phyloP scores from a whole-genome alignment of 2,113 vertebrate genomes.

The Odocoileus virginianus region DNA sequence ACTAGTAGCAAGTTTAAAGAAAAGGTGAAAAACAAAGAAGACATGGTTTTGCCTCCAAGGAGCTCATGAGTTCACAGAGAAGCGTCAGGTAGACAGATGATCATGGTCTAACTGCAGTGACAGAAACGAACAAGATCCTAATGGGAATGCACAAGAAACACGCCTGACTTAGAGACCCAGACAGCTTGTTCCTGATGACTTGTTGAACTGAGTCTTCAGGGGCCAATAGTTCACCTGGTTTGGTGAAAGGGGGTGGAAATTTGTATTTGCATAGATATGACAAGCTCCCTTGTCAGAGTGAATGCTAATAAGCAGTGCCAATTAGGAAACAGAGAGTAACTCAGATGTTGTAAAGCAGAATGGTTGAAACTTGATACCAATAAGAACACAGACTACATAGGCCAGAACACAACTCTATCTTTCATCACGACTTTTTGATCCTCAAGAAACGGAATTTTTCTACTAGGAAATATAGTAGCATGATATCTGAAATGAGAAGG shows the following conservation, averaged over 20 bases:
- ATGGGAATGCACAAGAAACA: background rate
- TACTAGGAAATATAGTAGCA: background rate
- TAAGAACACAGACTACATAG: background rate
- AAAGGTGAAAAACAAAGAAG: constrained; percentile 9
- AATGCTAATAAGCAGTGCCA: constrained; percentile 7
- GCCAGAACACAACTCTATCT: background rate
- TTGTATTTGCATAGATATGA: background rate
- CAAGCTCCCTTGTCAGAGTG: background rate
- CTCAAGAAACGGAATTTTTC: background rate
- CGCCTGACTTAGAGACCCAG: background rate
- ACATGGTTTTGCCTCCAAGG: background rate
- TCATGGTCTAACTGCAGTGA: background rate
- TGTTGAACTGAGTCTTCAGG: background rate
- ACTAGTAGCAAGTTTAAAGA: background rate
- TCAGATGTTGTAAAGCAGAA: constrained; percentile 4
- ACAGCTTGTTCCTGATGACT: background rate
- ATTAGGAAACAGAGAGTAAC: background rate
- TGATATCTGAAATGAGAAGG: constrained; percentile 10
- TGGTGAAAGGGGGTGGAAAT: background rate
- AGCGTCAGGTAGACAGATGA: background rate
- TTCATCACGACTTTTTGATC: background rate
- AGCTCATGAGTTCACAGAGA: background rate
- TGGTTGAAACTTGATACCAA: background rate
- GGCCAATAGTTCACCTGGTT: background rate
- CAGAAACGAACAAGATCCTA: background rate